phyloP scores from a whole-genome alignment of 2,888 invertebrate genomes.

The Spilosoma lubricipeda region DNA sequence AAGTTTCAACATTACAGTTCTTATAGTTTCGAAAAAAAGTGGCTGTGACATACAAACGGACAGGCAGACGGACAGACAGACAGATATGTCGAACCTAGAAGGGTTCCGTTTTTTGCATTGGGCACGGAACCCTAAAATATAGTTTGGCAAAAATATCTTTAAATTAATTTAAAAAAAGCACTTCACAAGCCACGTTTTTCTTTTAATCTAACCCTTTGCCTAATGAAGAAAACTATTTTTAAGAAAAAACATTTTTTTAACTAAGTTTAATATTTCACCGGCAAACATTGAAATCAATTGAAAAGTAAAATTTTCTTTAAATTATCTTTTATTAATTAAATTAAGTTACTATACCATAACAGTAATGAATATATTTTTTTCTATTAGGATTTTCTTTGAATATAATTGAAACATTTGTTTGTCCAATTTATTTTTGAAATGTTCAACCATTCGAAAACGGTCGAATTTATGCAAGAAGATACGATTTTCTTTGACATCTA shows the following conservation, averaged over 20 bases:
- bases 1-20: no score
- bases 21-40: no score
- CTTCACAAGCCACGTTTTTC: background rate
- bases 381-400: background rate
- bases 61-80: no score
- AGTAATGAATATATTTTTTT: background rate
- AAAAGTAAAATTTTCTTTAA: background rate
- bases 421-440: background rate
- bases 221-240: background rate
- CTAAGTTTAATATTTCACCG: background rate
- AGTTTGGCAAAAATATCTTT: background rate
- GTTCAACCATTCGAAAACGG: background rate
- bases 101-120: no score
- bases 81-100: no score
- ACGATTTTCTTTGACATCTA: background rate
- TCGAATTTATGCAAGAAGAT: background rate
- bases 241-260: background rate
- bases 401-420: background rate
- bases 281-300: background rate
- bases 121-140: no score
- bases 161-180: background rate
- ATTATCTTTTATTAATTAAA: background rate
- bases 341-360: background rate
- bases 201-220: background rate
- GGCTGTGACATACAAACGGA: no score